A percentile compares a stretch with the other conserved stretches of the same genome.
Conservation (phyloP, 1,140 invertebrate species). For the silkworm (Bombyx mori) region DNA sequence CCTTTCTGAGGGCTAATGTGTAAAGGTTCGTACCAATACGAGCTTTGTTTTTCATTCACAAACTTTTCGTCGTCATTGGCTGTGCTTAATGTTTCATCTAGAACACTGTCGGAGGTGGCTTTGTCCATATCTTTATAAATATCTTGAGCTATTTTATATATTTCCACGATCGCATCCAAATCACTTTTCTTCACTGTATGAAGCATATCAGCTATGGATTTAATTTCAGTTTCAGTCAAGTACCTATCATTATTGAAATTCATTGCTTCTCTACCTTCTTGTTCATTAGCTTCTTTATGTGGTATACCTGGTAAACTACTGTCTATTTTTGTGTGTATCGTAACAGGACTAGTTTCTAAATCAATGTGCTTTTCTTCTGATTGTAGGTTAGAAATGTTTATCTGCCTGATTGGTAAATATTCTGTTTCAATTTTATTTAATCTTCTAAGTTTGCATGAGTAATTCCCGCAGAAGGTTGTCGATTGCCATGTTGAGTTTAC, state of each 20-base stretch:
- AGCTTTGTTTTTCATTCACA: slow-evolving; percentile 10
- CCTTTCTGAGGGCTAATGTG: neutral
- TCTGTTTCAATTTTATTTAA: slow-evolving; percentile 33
- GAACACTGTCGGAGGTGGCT: slow-evolving; percentile 7
- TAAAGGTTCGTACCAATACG: slow-evolving; percentile 47
- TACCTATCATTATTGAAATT: slow-evolving; percentile 33
- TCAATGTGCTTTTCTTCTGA: neutral
- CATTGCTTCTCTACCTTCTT: slow-evolving; percentile 13
- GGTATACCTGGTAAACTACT: slow-evolving; percentile 7
- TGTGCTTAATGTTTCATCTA: slow-evolving; percentile 18
- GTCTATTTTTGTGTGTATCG: slow-evolving; percentile 9
- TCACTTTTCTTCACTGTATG: slow-evolving; percentile 57
- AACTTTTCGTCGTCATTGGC: slow-evolving; percentile 9
- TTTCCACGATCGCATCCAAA: slow-evolving; percentile 55
- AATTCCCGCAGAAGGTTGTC: slow-evolving; percentile 58
- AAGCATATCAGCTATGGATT: slow-evolving; percentile 42
- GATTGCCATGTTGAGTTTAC: slow-evolving; percentile 59
- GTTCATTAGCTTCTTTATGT: slow-evolving; percentile 6
- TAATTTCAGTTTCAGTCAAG: slow-evolving; percentile 49
- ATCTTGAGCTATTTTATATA: slow-evolving; percentile 58
- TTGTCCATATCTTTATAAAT: slow-evolving; percentile 53
- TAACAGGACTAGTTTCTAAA: neutral
- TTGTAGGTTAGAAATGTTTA: slow-evolving; percentile 25
- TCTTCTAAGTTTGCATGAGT: slow-evolving; percentile 52
- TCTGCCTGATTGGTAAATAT: slow-evolving; percentile 28